Evolutionary conservation across 2,797 vertebrate species (phyloP).

Genomic region (Arctocebus calabarensis): DNA sequence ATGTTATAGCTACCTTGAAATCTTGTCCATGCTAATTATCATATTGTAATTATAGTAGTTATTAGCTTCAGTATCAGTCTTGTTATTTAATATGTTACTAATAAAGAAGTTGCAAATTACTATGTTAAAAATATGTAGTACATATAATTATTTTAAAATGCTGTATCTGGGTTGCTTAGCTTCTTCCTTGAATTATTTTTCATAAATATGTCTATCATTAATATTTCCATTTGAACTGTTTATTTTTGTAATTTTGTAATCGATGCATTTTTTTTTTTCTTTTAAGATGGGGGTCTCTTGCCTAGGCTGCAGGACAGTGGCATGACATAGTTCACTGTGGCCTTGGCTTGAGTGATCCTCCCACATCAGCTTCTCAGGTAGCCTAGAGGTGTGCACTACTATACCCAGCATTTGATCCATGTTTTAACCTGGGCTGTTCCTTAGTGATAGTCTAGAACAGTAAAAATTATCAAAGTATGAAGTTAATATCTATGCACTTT

Average conservation of each 20-base stretch:
- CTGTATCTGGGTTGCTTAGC: background rate
- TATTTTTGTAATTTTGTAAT: background rate
- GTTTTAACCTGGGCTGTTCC: constrained; percentile 23
- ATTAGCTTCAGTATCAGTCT: background rate
- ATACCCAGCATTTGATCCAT: background rate
- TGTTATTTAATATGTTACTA: background rate
- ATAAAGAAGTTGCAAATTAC: background rate
- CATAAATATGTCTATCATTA: background rate
- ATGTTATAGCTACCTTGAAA: background rate
- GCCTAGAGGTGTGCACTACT: background rate
- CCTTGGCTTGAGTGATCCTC: background rate
- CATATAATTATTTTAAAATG: background rate
- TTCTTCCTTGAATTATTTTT: constrained; percentile 4
- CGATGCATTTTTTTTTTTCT: background rate
- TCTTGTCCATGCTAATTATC: background rate
- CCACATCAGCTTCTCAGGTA: background rate
- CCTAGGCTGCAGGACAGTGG: background rate
- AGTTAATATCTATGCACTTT: constrained; percentile 33
- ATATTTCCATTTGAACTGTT: background rate
- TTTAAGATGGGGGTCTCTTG: background rate
- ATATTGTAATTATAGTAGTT: background rate
- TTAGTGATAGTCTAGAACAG: background rate
- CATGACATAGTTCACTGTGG: background rate
- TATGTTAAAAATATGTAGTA: constrained; percentile 3
- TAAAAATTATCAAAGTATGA: background rate